Percentiles rank a stretch among this genome's conserved stretches.
These are phyloP conservation scores for Taenaris catops DNA, from an alignment of 2,888 invertebrate genomes.

Conservation along the genomic window DNA sequence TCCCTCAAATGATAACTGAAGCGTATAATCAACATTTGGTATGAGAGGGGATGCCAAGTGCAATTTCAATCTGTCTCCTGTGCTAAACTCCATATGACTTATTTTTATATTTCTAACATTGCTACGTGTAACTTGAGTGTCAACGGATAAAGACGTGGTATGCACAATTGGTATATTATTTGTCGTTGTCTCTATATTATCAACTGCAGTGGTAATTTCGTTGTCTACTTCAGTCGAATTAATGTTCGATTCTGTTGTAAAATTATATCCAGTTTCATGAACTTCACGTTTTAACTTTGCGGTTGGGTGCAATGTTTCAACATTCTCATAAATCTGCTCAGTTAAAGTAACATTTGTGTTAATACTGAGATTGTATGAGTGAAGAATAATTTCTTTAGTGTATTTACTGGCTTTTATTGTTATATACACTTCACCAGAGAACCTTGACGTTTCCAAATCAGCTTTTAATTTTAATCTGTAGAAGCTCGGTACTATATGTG, in stretches of 20 bases:
- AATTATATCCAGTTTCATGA: conserved; percentile 13
- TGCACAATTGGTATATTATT: conserved; percentile 20
- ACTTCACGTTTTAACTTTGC: conserved; percentile 39
- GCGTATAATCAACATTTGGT: conserved; percentile 70
- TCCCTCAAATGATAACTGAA: conserved; percentile 77
- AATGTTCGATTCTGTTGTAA: conserved; percentile 10
- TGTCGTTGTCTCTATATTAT: conserved; percentile 23
- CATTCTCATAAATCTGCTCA: conserved; percentile 65
- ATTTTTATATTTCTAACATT: conserved; percentile 54
- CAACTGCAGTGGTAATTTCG: conserved; percentile 4
- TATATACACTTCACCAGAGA: conserved; percentile 67
- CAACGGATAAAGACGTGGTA: conserved; percentile 19
- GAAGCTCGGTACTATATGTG: conserved; percentile 68
- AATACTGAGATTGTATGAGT: conserved; percentile 68
- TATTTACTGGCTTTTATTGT: conserved; percentile 54
- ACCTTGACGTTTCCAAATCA: conserved; percentile 62
- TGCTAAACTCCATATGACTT: conserved; percentile 40
- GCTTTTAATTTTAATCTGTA: conserved; percentile 80
- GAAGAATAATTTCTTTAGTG: conserved; percentile 68
- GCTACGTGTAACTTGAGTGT: conserved; percentile 59
- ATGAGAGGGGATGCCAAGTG: conserved; percentile 54
- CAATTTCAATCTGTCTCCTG: conserved; percentile 56
- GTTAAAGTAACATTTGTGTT: conserved; percentile 53
- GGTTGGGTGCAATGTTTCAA: conserved; percentile 38
- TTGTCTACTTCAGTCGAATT: conserved; percentile 18